A percentile compares a stretch with the other conserved stretches of the same genome.
Conservation (phyloP, 37 sponge, comb jelly and placozoan genomes). For the Hormiphora californensis region DNA sequence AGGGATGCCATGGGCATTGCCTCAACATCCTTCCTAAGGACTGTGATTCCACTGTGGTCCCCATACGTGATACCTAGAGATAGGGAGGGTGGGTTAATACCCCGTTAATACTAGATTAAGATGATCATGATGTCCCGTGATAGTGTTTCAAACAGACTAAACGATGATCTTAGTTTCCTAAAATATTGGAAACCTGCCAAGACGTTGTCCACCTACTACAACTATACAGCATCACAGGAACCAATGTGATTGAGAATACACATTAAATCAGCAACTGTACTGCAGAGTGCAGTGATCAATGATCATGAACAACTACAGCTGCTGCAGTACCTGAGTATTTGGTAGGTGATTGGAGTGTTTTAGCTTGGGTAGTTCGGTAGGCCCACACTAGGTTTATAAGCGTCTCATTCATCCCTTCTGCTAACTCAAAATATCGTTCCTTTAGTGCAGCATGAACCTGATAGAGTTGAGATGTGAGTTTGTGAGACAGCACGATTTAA, state of each 20-base stretch:
- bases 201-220: too few relatives aligned
- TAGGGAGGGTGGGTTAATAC: too few relatives aligned
- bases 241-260: too few relatives aligned
- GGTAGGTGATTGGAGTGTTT: constrained; percentile 18
- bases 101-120: too few relatives aligned
- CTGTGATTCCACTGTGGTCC: neutral
- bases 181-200: too few relatives aligned
- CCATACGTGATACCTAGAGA: constrained; percentile 44
- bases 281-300: too few relatives aligned
- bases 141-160: too few relatives aligned
- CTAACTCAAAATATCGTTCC: neutral
- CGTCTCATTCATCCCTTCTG: constrained; percentile 43
- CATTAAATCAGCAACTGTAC: too few relatives aligned
- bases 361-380: neutral
- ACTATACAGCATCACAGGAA: too few relatives aligned
- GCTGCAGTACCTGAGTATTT: constrained; percentile 26
- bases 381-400: constrained; percentile 25
- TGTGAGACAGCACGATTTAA: neutral
- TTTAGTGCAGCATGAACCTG: constrained; percentile 1
- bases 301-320: neutral
- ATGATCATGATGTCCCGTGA: too few relatives aligned
- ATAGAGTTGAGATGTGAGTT: neutral
- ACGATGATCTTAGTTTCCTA: too few relatives aligned
- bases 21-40: constrained; percentile 27
- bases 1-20: constrained; percentile 20